phyloP scores from a whole-genome alignment of 2,113 vertebrate genomes.

The Crotalus horridus region DNA sequence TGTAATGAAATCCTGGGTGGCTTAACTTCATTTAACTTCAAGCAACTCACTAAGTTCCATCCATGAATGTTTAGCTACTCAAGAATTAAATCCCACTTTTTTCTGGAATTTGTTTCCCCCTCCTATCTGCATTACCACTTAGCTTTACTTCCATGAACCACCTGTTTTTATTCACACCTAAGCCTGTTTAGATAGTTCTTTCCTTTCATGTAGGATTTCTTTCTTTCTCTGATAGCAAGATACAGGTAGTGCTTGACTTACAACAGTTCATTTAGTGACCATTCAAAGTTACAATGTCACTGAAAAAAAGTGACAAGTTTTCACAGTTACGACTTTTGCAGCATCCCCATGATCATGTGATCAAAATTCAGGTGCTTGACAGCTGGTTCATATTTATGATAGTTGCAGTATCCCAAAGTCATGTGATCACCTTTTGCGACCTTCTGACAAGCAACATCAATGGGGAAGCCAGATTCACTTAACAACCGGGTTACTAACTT shows the following conservation, averaged over 20 bases:
- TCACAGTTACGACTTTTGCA: too few species aligned
- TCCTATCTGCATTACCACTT: neutral
- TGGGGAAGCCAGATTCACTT: too few species aligned
- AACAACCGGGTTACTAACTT: too few species aligned
- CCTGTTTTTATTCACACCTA: neutral
- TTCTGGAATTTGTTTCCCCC: neutral
- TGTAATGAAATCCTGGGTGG: neutral
- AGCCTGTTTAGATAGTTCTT: neutral
- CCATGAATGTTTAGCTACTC: neutral
- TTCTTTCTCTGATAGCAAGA: neutral
- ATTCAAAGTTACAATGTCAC: too few species aligned
- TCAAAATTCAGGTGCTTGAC: too few species aligned
- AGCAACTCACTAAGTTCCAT: neutral
- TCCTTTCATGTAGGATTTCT: neutral
- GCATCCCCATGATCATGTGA: too few species aligned
- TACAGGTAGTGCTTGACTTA: neutral
- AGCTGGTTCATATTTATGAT: too few species aligned
- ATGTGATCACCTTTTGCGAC: too few species aligned
- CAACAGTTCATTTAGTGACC: too few species aligned
- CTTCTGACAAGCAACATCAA: too few species aligned
- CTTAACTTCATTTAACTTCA: neutral
- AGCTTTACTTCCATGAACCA: neutral
- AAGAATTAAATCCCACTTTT: neutral
- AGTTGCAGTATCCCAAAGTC: too few species aligned
- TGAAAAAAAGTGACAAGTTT: too few species aligned